Percentiles rank a stretch among this genome's conserved stretches.
Conservation (phyloP, 2,797 vertebrate species). For the Dipus sagitta region DNA sequence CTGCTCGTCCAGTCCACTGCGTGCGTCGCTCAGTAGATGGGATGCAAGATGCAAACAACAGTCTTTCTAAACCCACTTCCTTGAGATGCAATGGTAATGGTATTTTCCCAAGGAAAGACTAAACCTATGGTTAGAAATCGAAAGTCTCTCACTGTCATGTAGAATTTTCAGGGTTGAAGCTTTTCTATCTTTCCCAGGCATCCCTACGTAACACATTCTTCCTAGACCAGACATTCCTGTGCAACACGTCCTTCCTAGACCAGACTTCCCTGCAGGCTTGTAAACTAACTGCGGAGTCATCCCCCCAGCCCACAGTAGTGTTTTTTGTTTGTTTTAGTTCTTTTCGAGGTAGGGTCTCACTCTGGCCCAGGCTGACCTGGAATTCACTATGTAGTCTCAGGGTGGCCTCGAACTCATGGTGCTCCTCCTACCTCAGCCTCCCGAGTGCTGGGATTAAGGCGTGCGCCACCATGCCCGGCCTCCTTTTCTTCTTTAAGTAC, state of each 20-base stretch:
- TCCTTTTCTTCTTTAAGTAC: too few species aligned
- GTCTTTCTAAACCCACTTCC: conserved; percentile 37
- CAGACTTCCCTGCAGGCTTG: too few species aligned
- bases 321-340: too few species aligned
- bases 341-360: too few species aligned
- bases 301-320: not conserved
- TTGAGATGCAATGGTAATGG: not conserved
- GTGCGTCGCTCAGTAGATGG: not conserved
- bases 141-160: not conserved
- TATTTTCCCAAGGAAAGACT: not conserved
- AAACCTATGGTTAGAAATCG: not conserved
- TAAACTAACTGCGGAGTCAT: too few species aligned
- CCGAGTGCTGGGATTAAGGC: too few species aligned
- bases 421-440: too few species aligned
- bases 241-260: not conserved
- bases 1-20: too few species aligned
- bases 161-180: not conserved
- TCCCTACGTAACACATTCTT: not conserved
- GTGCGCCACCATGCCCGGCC: too few species aligned
- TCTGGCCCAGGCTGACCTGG: too few species aligned
- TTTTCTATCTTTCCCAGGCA: not conserved
- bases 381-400: too few species aligned
- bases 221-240: not conserved
- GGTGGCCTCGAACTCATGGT: too few species aligned
- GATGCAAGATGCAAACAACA: not conserved